Percentiles rank a stretch among this genome's conserved stretches.
phyloP scores from a whole-genome alignment of 2,888 invertebrate genomes.

The Slavum lentiscoides region DNA sequence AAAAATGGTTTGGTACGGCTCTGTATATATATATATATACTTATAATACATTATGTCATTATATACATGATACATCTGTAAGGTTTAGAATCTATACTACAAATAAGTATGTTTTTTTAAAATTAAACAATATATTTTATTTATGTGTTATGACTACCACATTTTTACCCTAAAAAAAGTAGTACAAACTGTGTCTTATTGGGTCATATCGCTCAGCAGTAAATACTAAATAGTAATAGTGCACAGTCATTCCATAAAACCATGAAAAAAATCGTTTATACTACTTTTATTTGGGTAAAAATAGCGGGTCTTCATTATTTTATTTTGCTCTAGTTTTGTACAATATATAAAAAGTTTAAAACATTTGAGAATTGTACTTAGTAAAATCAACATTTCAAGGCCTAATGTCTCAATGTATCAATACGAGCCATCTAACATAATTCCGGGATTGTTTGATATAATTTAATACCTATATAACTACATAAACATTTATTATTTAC shows the following conservation, averaged over 20 bases:
- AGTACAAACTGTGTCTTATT: constrained; percentile 4
- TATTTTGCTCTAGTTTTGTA: constrained; percentile 8
- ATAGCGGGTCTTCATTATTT: constrained; percentile 14
- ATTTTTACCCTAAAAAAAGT: constrained; percentile 13
- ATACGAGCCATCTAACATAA: background rate
- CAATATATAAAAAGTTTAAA: background rate
- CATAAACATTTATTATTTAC: background rate
- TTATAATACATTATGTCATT: too few relatives aligned
- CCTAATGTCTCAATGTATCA: background rate
- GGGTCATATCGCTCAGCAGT: too few relatives aligned
- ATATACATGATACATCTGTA: too few relatives aligned
- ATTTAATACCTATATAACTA: background rate
- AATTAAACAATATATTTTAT: too few relatives aligned
- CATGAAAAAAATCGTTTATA: constrained; percentile 30
- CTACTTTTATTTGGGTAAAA: constrained; percentile 29
- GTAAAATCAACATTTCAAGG: background rate
- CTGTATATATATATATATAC: too few relatives aligned
- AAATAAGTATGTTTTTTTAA: too few relatives aligned
- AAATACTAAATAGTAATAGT: constrained; percentile 21
- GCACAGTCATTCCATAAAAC: constrained; percentile 21
- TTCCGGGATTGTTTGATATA: background rate
- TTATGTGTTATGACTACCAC: too few relatives aligned
- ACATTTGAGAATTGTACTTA: background rate
- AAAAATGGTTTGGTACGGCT: too few relatives aligned
- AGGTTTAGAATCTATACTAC: too few relatives aligned